A percentile compares a stretch with the other conserved stretches of the same genome.
These are phyloP conservation scores for Slavum lentiscoides DNA, from an alignment of 2,888 invertebrate genomes.

Conservation along the genomic window DNA sequence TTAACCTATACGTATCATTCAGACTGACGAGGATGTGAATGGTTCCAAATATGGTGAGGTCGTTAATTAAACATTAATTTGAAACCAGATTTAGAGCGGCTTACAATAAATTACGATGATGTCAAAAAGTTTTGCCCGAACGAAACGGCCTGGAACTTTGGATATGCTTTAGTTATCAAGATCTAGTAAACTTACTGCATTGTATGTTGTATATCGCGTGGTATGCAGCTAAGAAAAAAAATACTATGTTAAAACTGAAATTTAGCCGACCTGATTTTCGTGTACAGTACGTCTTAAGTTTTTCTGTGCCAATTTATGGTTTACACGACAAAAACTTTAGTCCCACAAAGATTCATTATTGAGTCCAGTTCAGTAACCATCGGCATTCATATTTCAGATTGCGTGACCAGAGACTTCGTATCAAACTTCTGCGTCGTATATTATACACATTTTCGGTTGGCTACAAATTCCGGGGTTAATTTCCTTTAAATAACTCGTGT, in stretches of 20 bases:
- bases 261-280: constrained; percentile 23
- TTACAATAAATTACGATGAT: constrained; percentile 39
- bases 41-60: background rate
- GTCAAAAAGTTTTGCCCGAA: constrained; percentile 45
- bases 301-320: background rate
- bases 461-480: background rate
- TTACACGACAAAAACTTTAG: constrained; percentile 34
- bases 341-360: constrained; percentile 25
- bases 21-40: constrained; percentile 4
- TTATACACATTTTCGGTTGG: background rate
- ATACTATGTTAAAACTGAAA: constrained; percentile 14
- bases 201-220: background rate
- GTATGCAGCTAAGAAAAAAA: background rate
- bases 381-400: background rate
- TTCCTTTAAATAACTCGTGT: background rate
- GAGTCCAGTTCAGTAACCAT: constrained; percentile 17
- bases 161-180: constrained; percentile 43
- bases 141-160: constrained; percentile 38
- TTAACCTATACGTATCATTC: too few species aligned
- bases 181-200: constrained; percentile 31
- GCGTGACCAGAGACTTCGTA: constrained; percentile 2
- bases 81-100: constrained; percentile 34
- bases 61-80: constrained; percentile 51
- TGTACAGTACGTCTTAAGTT: background rate
- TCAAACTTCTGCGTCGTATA: background rate